Base-by-base conservation (phyloP, 2,888 invertebrate species). In the Arge pagana region DNA sequence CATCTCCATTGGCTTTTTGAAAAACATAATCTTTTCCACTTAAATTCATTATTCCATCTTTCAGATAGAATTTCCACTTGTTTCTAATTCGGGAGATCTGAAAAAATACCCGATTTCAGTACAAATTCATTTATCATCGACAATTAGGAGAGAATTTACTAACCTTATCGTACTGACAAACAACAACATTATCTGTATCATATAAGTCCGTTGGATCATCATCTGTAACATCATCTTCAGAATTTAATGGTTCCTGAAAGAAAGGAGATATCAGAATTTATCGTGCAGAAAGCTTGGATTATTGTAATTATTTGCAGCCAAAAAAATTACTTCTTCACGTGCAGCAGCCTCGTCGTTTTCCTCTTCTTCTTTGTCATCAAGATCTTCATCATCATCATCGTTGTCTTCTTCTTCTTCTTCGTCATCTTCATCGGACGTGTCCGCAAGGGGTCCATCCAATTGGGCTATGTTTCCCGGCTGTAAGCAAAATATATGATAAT, bases 41-140 rank as follows among this genome's bases (percentile, higher is more conserved):
- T 71, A 99, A 85, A 82, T 96, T 98, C 99, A 99, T 99, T 59
- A 99, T 97, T 54, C 99, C 99, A 80, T 99, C 99, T 81, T 99
- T 99, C 59, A 99, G 82, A 78, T 96, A 93, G 78, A 99, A 98
- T 82, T 98, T 99, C 99, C 99, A 99, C 79, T 96, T 96, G 79
- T 96, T 97, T 70, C 98, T 88, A 77, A 93, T 96, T 76, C 99
- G 87, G 59, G 96, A 96, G 56, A 99, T 96, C 92, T 93, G 75
- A 13, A 79, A 55, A 30, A 28, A 24, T 24, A 31, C n/a, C 13
- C 54, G n/a, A 13, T 48, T 33, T 5, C 3, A 7, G 42, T 19
- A 13, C 11, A 45, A 48, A 48, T 31, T 31, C 10, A 31, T 31
- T 48, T 8, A 42, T 30, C 21, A 24, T 49, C 21, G n/a, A n/a